Base-by-base conservation (phyloP, 2,113 vertebrate genomes). In the Promerops cafer region DNA sequence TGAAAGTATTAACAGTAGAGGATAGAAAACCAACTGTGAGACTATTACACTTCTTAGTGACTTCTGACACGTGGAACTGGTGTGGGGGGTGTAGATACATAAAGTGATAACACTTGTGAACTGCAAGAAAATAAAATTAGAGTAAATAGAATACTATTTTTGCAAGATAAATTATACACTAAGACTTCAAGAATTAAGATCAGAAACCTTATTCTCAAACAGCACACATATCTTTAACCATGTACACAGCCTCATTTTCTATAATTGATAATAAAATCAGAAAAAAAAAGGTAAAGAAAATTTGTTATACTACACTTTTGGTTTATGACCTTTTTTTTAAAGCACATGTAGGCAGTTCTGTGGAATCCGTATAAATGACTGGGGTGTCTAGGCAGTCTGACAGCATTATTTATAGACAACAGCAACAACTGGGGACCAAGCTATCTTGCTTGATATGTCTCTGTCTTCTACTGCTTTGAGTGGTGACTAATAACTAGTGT, bases 51-150 rank as follows among this genome's bases (percentile, higher is more conserved):
- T 50, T 86, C 6, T 63, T 64, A 72, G 13, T 49, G 40, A 7
- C 7, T 87, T 69, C 31, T 68, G 61, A 87, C 16, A 33, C 20
- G 15, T 10, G 9, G 22, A 78, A 68, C 11, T 65, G 17, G 1
- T 16, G 10, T 28, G 35, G 3, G 2, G 2, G 0, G 7, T 59
- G 5, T 35, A 24, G 21, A 15, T 27, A 44, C 6, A 60, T 35
- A 17, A 39, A 56, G 22, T 49, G 14, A 37, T 28, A 64, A 6
- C 21, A 56, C 28, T 61, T 53, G 23, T 61, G 63, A 95, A 53
- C 20, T 7, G 11, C 13, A 56, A 89, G 14, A 69, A 94, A 61
- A 68, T 59, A n/a, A 71, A 90, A 76, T 56, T 35, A 72, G 24
- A 65, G 7, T 3, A 69, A 71, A 57, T 5, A 37, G 11, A 65